phyloP scores from a whole-genome alignment of 2,888 invertebrate genomes.

The Cybosia mesomella region DNA sequence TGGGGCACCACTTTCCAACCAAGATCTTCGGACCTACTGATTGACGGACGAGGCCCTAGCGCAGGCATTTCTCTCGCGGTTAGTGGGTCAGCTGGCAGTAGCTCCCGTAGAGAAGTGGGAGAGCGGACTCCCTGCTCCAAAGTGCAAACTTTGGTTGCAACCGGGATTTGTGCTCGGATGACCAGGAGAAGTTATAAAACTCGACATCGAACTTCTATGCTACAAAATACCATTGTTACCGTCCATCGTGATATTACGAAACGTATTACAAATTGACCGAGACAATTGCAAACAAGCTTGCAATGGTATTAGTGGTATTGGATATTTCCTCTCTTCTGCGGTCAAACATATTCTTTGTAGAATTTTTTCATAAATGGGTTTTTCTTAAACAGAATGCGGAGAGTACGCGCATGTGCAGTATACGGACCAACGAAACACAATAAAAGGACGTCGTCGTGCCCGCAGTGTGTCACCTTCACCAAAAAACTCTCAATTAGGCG shows the following conservation, averaged over 20 bases:
- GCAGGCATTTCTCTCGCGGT: background rate
- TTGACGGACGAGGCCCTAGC: background rate
- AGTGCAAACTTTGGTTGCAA: too few species aligned
- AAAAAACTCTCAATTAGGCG: too few species aligned
- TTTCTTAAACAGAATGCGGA: too few species aligned
- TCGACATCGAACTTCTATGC: background rate
- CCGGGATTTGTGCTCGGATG: background rate
- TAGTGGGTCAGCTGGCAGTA: background rate
- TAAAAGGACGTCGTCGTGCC: too few species aligned
- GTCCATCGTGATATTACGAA: background rate
- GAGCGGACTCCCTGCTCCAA: too few species aligned
- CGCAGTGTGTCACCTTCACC: too few species aligned
- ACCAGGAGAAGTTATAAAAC: background rate
- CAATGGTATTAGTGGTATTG: background rate
- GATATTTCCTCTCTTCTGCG: background rate
- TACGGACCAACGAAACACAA: too few species aligned
- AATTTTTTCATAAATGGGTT: too few species aligned
- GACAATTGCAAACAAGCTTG: background rate
- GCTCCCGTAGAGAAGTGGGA: background rate
- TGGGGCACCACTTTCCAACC: background rate
- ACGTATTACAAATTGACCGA: conserved; percentile 1
- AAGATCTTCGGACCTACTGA: too few species aligned
- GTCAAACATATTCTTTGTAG: background rate
- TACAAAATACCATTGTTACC: background rate
- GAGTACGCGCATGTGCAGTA: too few species aligned